Evolutionary conservation across 2,797 vertebrate genomes (phyloP).

Genomic region (Thalassophryne amazonica): DNA sequence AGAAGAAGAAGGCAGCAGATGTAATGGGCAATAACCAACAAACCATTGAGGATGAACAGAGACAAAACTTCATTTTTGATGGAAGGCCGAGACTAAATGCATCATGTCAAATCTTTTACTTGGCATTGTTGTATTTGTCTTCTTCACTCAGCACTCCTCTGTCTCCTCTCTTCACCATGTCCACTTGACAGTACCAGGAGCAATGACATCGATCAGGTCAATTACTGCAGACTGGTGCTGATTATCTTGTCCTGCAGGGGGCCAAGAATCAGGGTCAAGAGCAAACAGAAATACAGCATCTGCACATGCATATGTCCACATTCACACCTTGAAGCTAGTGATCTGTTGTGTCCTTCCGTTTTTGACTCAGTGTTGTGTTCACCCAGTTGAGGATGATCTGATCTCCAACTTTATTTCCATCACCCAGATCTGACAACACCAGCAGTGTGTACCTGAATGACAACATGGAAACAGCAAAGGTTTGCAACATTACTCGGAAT

Average conservation of each 20-base stretch:
- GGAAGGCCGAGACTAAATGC: too few relatives aligned
- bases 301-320: not conserved
- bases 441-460: constrained; percentile 87
- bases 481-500: too few relatives aligned
- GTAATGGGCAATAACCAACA: not conserved
- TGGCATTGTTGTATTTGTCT: constrained; percentile 83
- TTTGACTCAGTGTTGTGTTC: constrained; percentile 85
- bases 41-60: not conserved
- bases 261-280: not conserved
- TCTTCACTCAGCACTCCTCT: constrained; percentile 79
- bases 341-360: constrained; percentile 85
- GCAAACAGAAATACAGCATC: not conserved
- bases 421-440: constrained; percentile 90
- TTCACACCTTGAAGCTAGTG: constrained; percentile 90
- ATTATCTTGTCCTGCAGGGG: constrained; percentile 87
- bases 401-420: constrained; percentile 91
- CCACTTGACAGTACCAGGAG: constrained; percentile 86
- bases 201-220: constrained; percentile 92
- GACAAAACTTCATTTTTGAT: not conserved
- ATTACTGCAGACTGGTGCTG: constrained; percentile 92
- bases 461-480: not conserved
- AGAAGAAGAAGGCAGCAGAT: constrained; percentile 8
- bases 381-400: constrained; percentile 93
- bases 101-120: constrained; percentile 42
- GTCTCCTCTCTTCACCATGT: constrained; percentile 86